A percentile compares a stretch with the other conserved stretches of the same genome.
phyloP scores from a whole-genome alignment of 2,113 vertebrate genomes.

The Sus scrofa region T2T-Sscrofa CM000824.6:68414001-68414500 shows the following conservation, averaged over 20 bases:
- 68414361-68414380: not conserved
- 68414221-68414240: not conserved
- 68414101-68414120: not conserved
- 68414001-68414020: rapidly evolving
- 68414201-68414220: not conserved
- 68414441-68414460: rapidly evolving
- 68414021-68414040: no score
- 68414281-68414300: not conserved
- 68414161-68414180: not conserved
- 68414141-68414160: not conserved
- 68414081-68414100: not conserved
- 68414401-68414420: not conserved
- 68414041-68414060: not conserved
- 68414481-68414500: not conserved
- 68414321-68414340: not conserved
- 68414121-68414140: not conserved
- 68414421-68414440: not conserved
- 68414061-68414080: not conserved
- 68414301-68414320: not conserved
- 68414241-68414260: not conserved
- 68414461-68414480: not conserved
- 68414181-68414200: not conserved
- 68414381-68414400: not conserved
- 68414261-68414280: not conserved
- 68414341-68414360: not conserved